phyloP scores from a whole-genome alignment of 2,888 invertebrate genomes.

The Patella pellucida region DNA sequence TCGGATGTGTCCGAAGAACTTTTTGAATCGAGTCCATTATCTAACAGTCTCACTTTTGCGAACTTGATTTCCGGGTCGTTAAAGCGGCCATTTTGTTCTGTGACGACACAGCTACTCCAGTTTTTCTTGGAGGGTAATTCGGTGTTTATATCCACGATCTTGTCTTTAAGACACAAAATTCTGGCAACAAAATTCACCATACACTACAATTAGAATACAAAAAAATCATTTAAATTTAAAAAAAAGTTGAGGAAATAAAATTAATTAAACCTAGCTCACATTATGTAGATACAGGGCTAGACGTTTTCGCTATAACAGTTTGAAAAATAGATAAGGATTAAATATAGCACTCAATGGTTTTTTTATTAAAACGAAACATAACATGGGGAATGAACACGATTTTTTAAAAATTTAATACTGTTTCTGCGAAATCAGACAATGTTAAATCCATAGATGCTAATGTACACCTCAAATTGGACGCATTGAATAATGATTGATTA shows the following conservation, averaged over 20 bases:
- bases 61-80: constrained; percentile 42
- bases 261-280: neutral
- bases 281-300: neutral
- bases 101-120: constrained; percentile 24
- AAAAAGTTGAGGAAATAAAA: neutral
- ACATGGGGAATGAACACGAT: too few relatives aligned
- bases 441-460: too few relatives aligned
- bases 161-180: constrained; percentile 23
- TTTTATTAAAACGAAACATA: too few relatives aligned
- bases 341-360: too few relatives aligned
- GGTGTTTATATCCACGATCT: constrained; percentile 28
- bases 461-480: too few relatives aligned
- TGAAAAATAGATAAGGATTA: too few relatives aligned
- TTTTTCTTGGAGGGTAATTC: constrained; percentile 32
- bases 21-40: constrained; percentile 46
- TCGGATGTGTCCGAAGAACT: constrained; percentile 13
- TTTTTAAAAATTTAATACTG: too few relatives aligned
- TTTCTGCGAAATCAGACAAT: too few relatives aligned
- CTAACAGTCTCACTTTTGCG: constrained; percentile 49
- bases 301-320: too few relatives aligned
- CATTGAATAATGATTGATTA: too few relatives aligned
- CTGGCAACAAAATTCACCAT: constrained; percentile 18
- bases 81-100: constrained; percentile 24
- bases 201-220: constrained; percentile 10
- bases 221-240: neutral